These are phyloP conservation scores for Atta cephalotes DNA, from an alignment of 1,140 invertebrate genomes.

Conservation along the genomic window DNA sequence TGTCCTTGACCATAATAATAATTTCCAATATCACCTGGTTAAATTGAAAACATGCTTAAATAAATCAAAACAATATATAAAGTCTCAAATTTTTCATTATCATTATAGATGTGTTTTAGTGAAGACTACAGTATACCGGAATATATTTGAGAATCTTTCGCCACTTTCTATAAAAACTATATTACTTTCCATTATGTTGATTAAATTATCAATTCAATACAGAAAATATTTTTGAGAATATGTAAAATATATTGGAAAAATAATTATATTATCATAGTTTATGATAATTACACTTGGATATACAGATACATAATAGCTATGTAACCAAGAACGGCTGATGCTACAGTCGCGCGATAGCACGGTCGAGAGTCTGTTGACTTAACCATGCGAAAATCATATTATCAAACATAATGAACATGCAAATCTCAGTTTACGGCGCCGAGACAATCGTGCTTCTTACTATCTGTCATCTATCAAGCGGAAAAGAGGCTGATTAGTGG, in stretches of 20 bases:
- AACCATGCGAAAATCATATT: constrained; percentile 76
- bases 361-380: constrained; percentile 78
- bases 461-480: neutral
- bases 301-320: constrained; percentile 65
- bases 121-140: constrained; percentile 95
- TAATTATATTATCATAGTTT: neutral
- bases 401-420: constrained; percentile 3
- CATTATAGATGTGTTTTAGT: constrained; percentile 99
- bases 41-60: constrained; percentile 93
- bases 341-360: constrained; percentile 76
- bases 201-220: neutral
- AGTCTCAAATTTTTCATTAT: constrained; percentile 99
- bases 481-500: neutral
- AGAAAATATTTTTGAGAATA: neutral
- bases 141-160: constrained; percentile 62
- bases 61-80: constrained; percentile 96
- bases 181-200: neutral
- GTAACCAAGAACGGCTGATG: constrained; percentile 77
- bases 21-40: constrained; percentile 98
- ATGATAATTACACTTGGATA: constrained; percentile 61
- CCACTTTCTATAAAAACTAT: constrained; percentile 89
- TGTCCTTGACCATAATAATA: constrained; percentile 99
- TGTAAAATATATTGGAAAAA: neutral
- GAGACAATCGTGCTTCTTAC: neutral
- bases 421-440: neutral